A percentile compares a stretch with the other conserved stretches of the same genome.
phyloP scores from a whole-genome alignment of 2,888 invertebrate species.

The Drosophila dives region DNA sequence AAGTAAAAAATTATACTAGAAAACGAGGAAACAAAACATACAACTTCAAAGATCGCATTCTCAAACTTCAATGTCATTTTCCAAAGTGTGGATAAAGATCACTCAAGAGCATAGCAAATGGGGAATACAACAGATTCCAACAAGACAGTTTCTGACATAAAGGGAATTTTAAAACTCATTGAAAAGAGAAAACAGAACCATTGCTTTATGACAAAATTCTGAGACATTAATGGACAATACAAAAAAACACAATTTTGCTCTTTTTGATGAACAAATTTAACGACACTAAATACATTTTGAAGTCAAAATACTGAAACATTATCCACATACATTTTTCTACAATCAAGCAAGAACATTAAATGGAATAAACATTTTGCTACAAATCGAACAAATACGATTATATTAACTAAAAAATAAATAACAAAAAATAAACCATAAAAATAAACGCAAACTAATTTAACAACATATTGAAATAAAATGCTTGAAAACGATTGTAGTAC shows the following conservation, averaged over 20 bases:
- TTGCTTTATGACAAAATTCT: conserved; percentile 63
- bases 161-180: conserved; percentile 31
- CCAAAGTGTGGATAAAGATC: not conserved
- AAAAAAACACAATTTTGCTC: conserved; percentile 62
- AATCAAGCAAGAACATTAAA: conserved; percentile 63
- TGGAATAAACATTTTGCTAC: conserved; percentile 64
- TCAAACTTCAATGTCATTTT: conserved; percentile 36
- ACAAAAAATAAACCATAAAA: conserved; percentile 29
- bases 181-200: conserved; percentile 30
- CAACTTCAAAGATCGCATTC: conserved; percentile 17
- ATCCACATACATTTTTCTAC: conserved; percentile 72
- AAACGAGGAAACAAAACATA: conserved; percentile 14
- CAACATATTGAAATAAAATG: conserved; percentile 48
- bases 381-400: conserved; percentile 62
- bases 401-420: conserved; percentile 42
- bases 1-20: conserved; percentile 21
- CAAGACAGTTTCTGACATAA: not conserved
- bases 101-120: not conserved
- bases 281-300: conserved; percentile 53
- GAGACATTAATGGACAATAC: conserved; percentile 78
- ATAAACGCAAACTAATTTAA: conserved; percentile 18
- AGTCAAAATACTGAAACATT: conserved; percentile 35
- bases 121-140: not conserved
- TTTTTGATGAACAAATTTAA: conserved; percentile 62
- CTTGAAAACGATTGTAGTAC: conserved; percentile 77